Conservation (phyloP, 2,888 invertebrate genomes). For the Drosophila macrospina region DNA sequence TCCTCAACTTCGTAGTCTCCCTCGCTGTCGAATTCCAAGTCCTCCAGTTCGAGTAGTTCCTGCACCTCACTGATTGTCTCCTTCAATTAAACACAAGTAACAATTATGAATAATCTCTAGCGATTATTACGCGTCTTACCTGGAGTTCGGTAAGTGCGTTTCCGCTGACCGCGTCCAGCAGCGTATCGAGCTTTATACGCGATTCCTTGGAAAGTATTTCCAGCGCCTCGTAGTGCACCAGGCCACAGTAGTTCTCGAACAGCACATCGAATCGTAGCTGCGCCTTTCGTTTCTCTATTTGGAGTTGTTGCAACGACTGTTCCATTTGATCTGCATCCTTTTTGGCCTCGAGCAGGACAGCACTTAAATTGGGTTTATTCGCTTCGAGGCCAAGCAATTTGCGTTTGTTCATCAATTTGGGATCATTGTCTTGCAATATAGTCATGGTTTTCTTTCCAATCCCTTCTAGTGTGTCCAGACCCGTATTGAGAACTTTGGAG, state of each 20-base stretch:
- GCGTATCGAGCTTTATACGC: constrained; percentile 89
- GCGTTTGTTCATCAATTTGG: constrained; percentile 91
- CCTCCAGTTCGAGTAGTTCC: constrained; percentile 91
- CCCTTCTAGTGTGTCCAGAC: constrained; percentile 94
- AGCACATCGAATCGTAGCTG: constrained; percentile 91
- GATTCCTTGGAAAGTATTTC: constrained; percentile 95
- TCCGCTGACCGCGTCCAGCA: constrained; percentile 87
- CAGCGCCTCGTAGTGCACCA: constrained; percentile 95
- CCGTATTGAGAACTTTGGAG: constrained; percentile 91
- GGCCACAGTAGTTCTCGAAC: constrained; percentile 94
- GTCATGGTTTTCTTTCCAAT: constrained; percentile 98
- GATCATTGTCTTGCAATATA: constrained; percentile 96
- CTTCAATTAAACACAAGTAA: constrained; percentile 73
- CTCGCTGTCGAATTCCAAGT: constrained; percentile 87
- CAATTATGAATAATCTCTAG: background rate
- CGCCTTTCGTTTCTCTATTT: constrained; percentile 82
- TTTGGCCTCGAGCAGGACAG: constrained; percentile 89
- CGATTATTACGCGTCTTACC: background rate
- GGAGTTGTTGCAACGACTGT: constrained; percentile 77
- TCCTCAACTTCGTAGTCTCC: constrained; percentile 86
- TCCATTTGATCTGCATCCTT: constrained; percentile 87
- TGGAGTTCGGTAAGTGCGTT: constrained; percentile 88
- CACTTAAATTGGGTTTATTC: constrained; percentile 82
- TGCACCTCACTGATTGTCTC: constrained; percentile 92
- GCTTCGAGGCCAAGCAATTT: constrained; percentile 85